Percentiles rank a stretch among this genome's conserved stretches.
phyloP scores from a whole-genome alignment of 2,888 invertebrate species.

The Lasioglossum malachurum region DNA sequence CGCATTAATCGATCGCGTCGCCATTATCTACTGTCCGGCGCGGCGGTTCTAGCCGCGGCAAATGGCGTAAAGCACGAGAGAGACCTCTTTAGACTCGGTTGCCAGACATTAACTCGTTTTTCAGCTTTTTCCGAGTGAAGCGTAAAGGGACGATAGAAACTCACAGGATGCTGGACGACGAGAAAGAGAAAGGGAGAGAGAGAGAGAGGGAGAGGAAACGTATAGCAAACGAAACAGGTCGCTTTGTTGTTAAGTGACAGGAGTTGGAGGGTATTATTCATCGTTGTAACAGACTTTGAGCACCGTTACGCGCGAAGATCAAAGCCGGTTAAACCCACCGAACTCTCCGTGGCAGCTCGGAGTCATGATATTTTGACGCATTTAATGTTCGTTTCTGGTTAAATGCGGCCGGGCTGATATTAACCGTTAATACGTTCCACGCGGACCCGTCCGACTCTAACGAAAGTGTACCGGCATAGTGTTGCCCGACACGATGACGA shows the following conservation, averaged over 20 bases:
- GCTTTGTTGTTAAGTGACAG: conserved; percentile 79
- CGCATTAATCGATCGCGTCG: conserved; percentile 38
- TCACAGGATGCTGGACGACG: conserved; percentile 24
- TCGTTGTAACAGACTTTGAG: conserved; percentile 79
- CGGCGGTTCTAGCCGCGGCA: conserved; percentile 15
- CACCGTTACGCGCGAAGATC: conserved; percentile 79
- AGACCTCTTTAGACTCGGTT: conserved; percentile 31
- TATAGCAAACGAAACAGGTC: conserved; percentile 65
- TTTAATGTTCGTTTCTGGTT: conserved; percentile 55
- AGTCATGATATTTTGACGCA: conserved; percentile 72
- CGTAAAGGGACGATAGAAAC: conserved; percentile 36
- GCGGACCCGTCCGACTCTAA: background rate
- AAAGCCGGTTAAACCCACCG: conserved; percentile 73
- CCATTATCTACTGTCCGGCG: conserved; percentile 29
- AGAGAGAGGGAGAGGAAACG: conserved; percentile 32
- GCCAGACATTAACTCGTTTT: conserved; percentile 60
- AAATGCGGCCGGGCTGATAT: conserved; percentile 62
- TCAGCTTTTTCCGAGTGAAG: conserved; percentile 36
- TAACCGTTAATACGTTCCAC: conserved; percentile 35
- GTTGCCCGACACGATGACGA: conserved; percentile 1
- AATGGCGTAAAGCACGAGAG: conserved; percentile 47
- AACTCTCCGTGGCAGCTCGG: conserved; percentile 57
- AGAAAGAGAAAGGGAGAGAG: conserved; percentile 32
- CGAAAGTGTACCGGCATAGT: background rate
- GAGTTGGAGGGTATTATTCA: conserved; percentile 76